Conservation (phyloP, 2,113 vertebrate genomes). For the Microcebus tavaratra region DNA sequence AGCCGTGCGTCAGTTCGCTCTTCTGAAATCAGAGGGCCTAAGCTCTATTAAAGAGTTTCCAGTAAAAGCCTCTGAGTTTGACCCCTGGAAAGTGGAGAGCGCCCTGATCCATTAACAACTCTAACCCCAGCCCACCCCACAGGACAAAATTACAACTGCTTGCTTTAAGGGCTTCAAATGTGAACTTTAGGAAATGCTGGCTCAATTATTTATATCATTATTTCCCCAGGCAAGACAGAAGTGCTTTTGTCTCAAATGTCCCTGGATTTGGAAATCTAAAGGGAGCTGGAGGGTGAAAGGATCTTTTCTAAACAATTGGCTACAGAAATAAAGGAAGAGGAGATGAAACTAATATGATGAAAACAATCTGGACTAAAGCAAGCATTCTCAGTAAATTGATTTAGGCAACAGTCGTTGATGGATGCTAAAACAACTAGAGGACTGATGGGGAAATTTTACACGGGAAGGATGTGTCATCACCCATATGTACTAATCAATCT, state of each 20-base stretch:
- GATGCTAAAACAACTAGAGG: not conserved
- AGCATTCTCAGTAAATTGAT: conserved; percentile 10
- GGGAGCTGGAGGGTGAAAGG: not conserved
- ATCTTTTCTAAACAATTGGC: conserved; percentile 20
- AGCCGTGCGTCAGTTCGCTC: not conserved
- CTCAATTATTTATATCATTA: not conserved
- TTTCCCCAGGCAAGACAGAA: not conserved
- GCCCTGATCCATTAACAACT: too few relatives aligned
- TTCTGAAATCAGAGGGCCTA: not conserved
- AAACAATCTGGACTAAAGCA: not conserved
- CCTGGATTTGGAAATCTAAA: not conserved
- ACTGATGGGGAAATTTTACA: not conserved
- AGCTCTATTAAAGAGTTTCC: conserved; percentile 22
- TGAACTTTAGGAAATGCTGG: conserved; percentile 1
- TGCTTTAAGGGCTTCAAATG: not conserved
- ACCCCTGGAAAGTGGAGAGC: not conserved
- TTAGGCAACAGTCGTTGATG: not conserved
- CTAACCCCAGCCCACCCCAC: not conserved
- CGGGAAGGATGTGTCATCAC: not conserved
- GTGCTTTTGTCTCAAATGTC: not conserved
- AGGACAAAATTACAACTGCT: not conserved
- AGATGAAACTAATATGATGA: not conserved
- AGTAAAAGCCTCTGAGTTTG: not conserved
- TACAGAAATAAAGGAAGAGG: conserved; percentile 12
- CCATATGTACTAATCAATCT: not conserved